Conservation (phyloP, 2,113 vertebrate species). For the Mormyrus lacerda region DNA sequence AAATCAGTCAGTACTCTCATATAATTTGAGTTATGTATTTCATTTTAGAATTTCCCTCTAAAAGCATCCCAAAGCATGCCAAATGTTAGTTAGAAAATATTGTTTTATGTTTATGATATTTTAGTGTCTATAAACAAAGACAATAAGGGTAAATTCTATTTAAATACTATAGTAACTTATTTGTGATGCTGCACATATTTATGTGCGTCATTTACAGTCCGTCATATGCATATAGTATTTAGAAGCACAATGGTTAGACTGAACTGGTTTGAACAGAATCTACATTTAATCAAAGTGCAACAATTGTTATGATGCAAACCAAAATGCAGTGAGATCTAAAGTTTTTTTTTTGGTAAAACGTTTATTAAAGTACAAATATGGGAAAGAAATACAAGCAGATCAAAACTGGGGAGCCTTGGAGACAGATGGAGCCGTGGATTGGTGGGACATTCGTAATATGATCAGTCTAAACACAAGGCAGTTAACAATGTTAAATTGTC, state of each 20-base stretch:
- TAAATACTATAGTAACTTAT: neutral
- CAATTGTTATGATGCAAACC: neutral
- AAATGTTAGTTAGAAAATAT: neutral
- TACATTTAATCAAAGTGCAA: neutral
- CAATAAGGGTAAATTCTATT: neutral
- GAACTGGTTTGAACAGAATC: neutral
- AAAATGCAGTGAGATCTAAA: neutral
- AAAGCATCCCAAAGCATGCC: neutral
- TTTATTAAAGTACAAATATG: neutral
- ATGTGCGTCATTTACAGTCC: neutral
- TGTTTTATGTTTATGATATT: neutral
- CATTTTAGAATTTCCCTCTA: neutral
- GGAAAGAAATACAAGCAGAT: neutral
- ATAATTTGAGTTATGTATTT: neutral
- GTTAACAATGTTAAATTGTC: neutral
- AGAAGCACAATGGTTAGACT: neutral
- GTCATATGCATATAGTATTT: neutral
- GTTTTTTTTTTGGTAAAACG: neutral
- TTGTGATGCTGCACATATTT: neutral
- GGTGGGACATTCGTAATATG: neutral
- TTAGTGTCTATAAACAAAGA: neutral
- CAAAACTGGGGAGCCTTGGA: neutral
- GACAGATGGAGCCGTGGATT: neutral
- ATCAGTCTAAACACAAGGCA: neutral
- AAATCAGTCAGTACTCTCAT: neutral